Base-by-base conservation (phyloP, 2,888 invertebrate genomes). In the Sicus ferrugineus region DNA sequence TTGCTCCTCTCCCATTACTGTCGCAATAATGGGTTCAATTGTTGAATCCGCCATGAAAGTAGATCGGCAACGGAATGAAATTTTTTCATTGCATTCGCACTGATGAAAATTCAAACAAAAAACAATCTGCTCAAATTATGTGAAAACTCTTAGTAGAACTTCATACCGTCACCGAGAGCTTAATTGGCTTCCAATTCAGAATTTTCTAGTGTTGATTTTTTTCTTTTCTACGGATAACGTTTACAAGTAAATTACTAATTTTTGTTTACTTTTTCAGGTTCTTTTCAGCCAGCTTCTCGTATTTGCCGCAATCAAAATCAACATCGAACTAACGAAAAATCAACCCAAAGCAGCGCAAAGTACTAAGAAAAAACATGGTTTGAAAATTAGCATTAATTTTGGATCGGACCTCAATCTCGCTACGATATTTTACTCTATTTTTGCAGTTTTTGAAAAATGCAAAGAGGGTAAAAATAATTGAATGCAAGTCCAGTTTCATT, bases 21-120 rank as follows among this genome's bases (percentile, higher is more conserved):
- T 66, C 61, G 69, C 66, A 67, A 52, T 71, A 54, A 66, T 63
- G 59, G n/a, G 31, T 65, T 62, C 68, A 62, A 69, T n/a, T n/a
- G n/a, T n/a, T n/a, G n/a, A n/a, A n/a, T n/a, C n/a, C n/a, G n/a
- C n/a, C n/a, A n/a, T n/a, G n/a, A n/a, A n/a, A n/a, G n/a, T n/a
- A n/a, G n/a, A n/a, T n/a, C n/a, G n/a, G n/a, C n/a, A n/a, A n/a
- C n/a, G n/a, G n/a, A n/a, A n/a, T n/a, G n/a, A n/a, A n/a, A n/a
- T n/a, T n/a, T n/a, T n/a, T n/a, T n/a, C n/a, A n/a, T n/a, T n/a
- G n/a, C n/a, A n/a, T n/a, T n/a, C n/a, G n/a, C n/a, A n/a, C n/a
- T n/a, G n/a, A n/a, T n/a, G n/a, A n/a, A n/a, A n/a, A n/a, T n/a
- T n/a, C n/a, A n/a, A n/a, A n/a, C n/a, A n/a, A n/a, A n/a, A n/a